Conservation (phyloP, 2,113 vertebrate species). For the Otolemur garnettii region DNA sequence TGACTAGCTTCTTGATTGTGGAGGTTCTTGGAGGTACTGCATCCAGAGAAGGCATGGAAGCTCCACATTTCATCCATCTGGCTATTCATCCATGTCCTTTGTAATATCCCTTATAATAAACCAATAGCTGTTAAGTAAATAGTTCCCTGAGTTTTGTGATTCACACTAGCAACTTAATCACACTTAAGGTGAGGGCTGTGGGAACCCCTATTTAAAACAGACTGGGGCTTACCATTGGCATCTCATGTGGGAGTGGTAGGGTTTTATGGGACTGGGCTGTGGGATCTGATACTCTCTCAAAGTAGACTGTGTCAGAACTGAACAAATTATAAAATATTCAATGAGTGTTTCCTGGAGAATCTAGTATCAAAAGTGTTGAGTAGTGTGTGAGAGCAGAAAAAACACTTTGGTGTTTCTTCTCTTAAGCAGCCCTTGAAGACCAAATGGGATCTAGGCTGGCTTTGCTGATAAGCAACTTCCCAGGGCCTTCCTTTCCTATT, state of each 20-base stretch:
- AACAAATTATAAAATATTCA: background rate
- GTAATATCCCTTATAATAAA: background rate
- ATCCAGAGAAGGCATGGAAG: too few relatives aligned
- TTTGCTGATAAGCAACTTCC: background rate
- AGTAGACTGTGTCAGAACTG: background rate
- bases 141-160: background rate
- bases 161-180: background rate
- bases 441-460: background rate
- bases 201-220: background rate
- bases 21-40: background rate
- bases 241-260: background rate
- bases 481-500: background rate
- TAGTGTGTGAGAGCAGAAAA: background rate
- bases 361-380: background rate
- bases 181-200: background rate
- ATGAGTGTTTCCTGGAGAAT: background rate
- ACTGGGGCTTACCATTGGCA: background rate
- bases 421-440: background rate
- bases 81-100: background rate
- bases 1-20: background rate
- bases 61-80: background rate
- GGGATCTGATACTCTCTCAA: background rate
- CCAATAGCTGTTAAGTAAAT: background rate
- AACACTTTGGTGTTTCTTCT: background rate
- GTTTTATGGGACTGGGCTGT: background rate